A percentile compares a stretch with the other conserved stretches of the same genome.
These are phyloP conservation scores for Strix occidentalis DNA, from an alignment of 2,797 vertebrate species.

Conservation along the genomic window DNA sequence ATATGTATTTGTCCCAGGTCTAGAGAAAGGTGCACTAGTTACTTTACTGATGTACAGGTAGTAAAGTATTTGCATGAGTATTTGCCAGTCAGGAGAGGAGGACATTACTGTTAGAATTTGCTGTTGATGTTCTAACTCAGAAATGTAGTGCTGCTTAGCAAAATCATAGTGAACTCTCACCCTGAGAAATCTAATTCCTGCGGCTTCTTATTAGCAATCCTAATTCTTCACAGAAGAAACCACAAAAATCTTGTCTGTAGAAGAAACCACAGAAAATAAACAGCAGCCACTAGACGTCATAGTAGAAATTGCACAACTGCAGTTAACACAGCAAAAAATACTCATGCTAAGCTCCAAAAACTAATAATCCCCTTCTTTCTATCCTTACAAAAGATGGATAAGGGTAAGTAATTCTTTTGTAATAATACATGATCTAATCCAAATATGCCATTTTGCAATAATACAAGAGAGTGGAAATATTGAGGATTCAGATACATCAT, in stretches of 20 bases:
- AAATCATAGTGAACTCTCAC: conserved; percentile 3
- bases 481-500: neutral
- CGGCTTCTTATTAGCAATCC: conserved; percentile 15
- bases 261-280: conserved; percentile 31
- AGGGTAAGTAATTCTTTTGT: neutral
- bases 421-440: neutral
- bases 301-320: conserved; percentile 20
- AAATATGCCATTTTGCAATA: neutral
- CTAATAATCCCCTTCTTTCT: neutral
- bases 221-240: conserved; percentile 20
- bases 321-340: neutral
- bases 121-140: neutral
- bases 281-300: neutral
- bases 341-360: neutral
- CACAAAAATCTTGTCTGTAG: conserved; percentile 25
- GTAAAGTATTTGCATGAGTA: neutral
- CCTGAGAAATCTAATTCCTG: conserved; percentile 15
- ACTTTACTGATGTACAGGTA: neutral
- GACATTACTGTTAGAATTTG: neutral
- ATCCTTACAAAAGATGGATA: neutral
- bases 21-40: neutral
- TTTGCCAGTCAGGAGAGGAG: neutral
- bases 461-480: neutral
- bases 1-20: neutral
- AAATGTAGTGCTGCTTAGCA: neutral